Evolutionary conservation across 2,113 vertebrate species (phyloP).

Genomic region (Uria aalge): DNA sequence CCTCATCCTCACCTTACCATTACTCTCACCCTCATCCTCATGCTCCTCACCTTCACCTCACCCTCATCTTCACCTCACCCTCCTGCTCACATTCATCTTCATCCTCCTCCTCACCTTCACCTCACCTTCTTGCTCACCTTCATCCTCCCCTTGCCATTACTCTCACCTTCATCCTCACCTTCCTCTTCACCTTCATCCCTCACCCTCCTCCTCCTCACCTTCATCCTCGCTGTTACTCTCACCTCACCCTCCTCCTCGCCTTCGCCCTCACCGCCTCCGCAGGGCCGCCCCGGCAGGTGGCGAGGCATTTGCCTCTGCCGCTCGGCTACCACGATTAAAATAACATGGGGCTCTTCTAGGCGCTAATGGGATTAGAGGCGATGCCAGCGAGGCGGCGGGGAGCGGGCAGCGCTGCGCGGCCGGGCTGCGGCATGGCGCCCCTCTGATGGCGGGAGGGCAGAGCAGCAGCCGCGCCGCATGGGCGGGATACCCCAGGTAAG

Average conservation of each 20-base stretch:
- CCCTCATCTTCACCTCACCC: neutral
- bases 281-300: neutral
- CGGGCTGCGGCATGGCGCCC: neutral
- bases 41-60: no score
- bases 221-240: no score
- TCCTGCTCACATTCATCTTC: neutral
- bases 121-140: neutral
- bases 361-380: constrained; percentile 80
- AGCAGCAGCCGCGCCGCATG: constrained; percentile 32
- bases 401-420: neutral
- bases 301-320: neutral
- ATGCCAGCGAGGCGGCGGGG: neutral
- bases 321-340: neutral
- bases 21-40: no score
- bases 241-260: neutral
- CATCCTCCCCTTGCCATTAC: neutral
- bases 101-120: neutral
- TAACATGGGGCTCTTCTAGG: constrained; percentile 57
- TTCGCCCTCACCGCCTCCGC: neutral
- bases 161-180: neutral
- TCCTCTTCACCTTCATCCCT: neutral
- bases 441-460: constrained; percentile 29
- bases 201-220: neutral
- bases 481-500: constrained; percentile 19
- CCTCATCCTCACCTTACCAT: neutral